These are phyloP conservation scores for Apotomis betuletana DNA, from an alignment of 2,888 invertebrate genomes.

Conservation along the genomic window DNA sequence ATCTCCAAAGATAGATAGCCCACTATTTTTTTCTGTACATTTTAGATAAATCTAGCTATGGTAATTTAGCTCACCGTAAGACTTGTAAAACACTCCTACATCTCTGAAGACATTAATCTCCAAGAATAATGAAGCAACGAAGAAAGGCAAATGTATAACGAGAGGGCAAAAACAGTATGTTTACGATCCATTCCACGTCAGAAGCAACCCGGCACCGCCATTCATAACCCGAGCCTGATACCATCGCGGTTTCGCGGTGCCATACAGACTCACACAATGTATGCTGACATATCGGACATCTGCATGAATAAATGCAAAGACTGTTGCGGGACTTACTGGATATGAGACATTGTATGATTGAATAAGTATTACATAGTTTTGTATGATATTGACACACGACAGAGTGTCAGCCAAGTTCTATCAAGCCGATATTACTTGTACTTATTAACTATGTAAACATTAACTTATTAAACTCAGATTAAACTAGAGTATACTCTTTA, in stretches of 20 bases:
- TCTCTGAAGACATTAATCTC: conserved; percentile 29
- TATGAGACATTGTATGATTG: neutral
- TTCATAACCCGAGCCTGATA: conserved; percentile 33
- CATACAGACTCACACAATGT: conserved; percentile 23
- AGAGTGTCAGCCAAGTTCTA: no score
- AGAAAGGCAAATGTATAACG: conserved; percentile 33
- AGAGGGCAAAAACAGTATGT: conserved; percentile 39
- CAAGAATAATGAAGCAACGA: conserved; percentile 29
- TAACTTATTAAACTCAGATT: no score
- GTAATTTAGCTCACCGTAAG: neutral
- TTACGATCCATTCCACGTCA: conserved; percentile 38
- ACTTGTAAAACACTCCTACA: conserved; percentile 2
- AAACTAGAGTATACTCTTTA: no score
- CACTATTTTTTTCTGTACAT: neutral
- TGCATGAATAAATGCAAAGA: conserved; percentile 30
- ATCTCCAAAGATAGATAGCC: no score
- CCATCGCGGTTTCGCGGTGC: conserved; percentile 34
- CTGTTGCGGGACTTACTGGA: neutral
- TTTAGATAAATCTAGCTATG: neutral
- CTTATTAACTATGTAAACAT: no score
- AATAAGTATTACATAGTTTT: neutral
- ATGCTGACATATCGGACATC: conserved; percentile 31
- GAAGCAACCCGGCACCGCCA: conserved; percentile 33
- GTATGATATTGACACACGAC: no score
- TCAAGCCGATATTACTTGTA: no score